Percentiles rank a stretch among this genome's conserved stretches.
Evolutionary conservation across 1,140 invertebrate species (phyloP).

Genomic region (Pteromalus puparum): DNA sequence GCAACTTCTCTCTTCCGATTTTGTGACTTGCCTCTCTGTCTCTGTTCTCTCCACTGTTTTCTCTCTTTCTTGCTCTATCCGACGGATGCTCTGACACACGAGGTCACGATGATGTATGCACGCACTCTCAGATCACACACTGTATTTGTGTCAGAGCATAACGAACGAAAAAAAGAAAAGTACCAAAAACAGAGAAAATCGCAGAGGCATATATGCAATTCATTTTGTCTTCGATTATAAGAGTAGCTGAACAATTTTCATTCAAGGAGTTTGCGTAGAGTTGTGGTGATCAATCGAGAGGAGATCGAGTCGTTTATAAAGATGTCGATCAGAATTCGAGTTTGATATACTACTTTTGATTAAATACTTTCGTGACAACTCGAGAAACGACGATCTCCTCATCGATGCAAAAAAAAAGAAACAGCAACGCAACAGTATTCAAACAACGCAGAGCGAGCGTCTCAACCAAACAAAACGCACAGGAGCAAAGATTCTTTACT

Average conservation of each 20-base stretch:
- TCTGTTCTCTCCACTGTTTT: constrained; percentile 33
- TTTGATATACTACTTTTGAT: neutral
- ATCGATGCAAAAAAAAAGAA: neutral
- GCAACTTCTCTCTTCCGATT: constrained; percentile 9
- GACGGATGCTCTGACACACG: constrained; percentile 9
- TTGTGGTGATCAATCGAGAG: neutral
- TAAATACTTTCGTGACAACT: neutral
- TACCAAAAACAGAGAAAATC: constrained; percentile 36
- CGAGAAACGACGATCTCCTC: constrained; percentile 26
- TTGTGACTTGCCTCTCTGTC: constrained; percentile 16
- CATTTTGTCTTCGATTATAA: neutral
- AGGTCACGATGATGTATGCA: constrained; percentile 31
- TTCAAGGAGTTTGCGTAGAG: neutral
- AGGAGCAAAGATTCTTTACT: constrained; percentile 6
- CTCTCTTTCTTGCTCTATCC: constrained; percentile 41
- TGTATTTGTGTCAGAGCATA: constrained; percentile 5
- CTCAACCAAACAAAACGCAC: neutral
- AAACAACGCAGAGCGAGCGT: neutral
- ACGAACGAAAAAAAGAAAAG: constrained; percentile 28
- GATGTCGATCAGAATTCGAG: neutral
- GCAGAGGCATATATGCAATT: neutral
- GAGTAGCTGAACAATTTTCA: neutral
- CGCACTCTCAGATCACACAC: constrained; percentile 20
- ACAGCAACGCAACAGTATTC: neutral
- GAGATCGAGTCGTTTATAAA: neutral